These are phyloP conservation scores for Ictalurus punctatus DNA, from an alignment of 2,113 vertebrate genomes.

Conservation along the genomic window DNA sequence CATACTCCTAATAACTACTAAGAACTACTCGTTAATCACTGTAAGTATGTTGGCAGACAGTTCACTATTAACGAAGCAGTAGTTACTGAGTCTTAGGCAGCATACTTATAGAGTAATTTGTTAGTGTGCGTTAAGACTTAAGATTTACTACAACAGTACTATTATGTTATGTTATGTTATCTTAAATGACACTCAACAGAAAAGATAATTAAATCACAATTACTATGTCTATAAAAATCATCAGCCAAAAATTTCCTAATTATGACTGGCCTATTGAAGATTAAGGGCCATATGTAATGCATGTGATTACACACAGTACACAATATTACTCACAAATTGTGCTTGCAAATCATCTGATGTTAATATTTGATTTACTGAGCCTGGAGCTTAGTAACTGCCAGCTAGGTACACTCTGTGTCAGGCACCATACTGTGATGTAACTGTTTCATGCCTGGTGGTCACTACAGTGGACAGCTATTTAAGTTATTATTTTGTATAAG, in stretches of 20 bases:
- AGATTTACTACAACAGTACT: too few relatives aligned
- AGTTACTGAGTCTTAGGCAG: too few relatives aligned
- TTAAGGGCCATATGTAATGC: too few relatives aligned
- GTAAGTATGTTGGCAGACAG: neutral
- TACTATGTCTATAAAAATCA: neutral
- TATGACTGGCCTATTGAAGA: neutral
- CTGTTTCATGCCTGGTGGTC: neutral
- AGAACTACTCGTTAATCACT: neutral
- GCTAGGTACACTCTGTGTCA: neutral
- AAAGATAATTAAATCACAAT: too few relatives aligned
- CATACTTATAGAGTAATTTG: too few relatives aligned
- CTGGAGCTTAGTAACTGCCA: neutral
- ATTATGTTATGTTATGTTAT: too few relatives aligned
- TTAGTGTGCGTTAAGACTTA: too few relatives aligned
- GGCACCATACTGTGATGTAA: neutral
- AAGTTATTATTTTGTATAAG: neutral
- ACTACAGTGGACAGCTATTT: neutral
- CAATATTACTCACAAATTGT: neutral
- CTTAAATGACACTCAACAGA: neutral
- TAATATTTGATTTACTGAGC: neutral
- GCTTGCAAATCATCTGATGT: neutral
- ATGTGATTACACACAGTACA: neutral
- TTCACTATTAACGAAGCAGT: neutral
- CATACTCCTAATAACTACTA: neutral
- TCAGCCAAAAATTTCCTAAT: neutral